A percentile compares a stretch with the other conserved stretches of the same genome.
Conservation (phyloP, 1,140 invertebrate species). For the Polyergus mexicanus region DNA sequence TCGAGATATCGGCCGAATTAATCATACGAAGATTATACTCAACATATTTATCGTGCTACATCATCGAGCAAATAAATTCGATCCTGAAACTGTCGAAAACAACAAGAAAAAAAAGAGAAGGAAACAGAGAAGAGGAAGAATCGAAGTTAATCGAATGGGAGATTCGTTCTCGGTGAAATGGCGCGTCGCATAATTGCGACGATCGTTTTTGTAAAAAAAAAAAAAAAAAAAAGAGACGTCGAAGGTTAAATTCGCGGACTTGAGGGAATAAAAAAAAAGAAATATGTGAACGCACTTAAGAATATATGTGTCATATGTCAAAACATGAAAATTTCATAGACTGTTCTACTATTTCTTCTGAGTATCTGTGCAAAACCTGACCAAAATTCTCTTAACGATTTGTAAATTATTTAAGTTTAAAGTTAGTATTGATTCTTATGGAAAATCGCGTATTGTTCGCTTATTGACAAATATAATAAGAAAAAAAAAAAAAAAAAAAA, state of each 20-base stretch:
- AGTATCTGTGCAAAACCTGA: too few species aligned
- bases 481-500: too few species aligned
- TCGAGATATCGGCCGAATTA: slow-evolving; percentile 18
- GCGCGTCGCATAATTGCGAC: not conserved
- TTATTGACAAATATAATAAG: too few species aligned
- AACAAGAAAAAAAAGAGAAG: not conserved
- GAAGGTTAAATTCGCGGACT: not conserved
- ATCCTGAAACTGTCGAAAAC: not conserved
- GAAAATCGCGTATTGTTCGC: too few species aligned
- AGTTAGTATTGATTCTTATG: too few species aligned
- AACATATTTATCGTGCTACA: slow-evolving; percentile 16
- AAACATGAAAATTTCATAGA: too few species aligned
- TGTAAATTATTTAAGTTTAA: too few species aligned
- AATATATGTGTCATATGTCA: too few species aligned
- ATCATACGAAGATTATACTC: not conserved
- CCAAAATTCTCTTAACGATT: too few species aligned
- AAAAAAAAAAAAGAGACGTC: not conserved
- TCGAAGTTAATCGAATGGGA: not conserved
- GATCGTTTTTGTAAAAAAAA: not conserved
- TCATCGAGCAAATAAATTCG: not conserved
- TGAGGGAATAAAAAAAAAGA: not conserved
- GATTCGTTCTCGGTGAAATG: not conserved
- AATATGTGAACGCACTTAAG: not conserved
- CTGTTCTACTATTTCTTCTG: too few species aligned
- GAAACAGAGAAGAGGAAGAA: not conserved